Percentiles rank a stretch among this genome's conserved stretches.
Conservation (phyloP, 2,113 vertebrate species). For the Malurus elegans region DNA sequence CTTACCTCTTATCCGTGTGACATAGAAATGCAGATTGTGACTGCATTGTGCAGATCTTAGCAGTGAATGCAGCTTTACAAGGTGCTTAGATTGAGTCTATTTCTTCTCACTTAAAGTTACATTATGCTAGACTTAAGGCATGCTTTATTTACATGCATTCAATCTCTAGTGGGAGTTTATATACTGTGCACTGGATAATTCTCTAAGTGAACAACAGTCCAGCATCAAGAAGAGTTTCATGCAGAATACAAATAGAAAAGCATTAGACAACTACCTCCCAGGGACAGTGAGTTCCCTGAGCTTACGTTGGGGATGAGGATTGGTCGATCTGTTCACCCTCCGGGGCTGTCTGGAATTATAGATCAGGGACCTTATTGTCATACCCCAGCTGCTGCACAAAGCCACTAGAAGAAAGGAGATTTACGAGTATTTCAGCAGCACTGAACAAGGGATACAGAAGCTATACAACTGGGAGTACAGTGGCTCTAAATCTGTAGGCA, state of each 20-base stretch:
- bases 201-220: slow-evolving; percentile 57
- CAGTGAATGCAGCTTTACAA: slow-evolving; percentile 26
- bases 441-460: slow-evolving; percentile 79
- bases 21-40: slow-evolving; percentile 42
- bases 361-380: slow-evolving; percentile 83
- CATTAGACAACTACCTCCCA: slow-evolving; percentile 66
- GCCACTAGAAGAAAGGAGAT: slow-evolving; percentile 85
- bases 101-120: slow-evolving; percentile 65
- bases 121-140: slow-evolving; percentile 66
- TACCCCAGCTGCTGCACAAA: slow-evolving; percentile 84
- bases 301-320: slow-evolving; percentile 62
- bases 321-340: slow-evolving; percentile 66
- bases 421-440: slow-evolving; percentile 84
- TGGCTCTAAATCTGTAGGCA: slow-evolving; percentile 74
- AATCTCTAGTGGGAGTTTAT: slow-evolving; percentile 71
- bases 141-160: slow-evolving; percentile 60
- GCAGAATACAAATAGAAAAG: slow-evolving; percentile 75
- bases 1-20: slow-evolving; percentile 20
- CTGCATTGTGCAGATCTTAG: slow-evolving; percentile 14
- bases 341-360: slow-evolving; percentile 77
- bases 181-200: slow-evolving; percentile 49
- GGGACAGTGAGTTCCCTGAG: slow-evolving; percentile 55
- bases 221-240: slow-evolving; percentile 64
- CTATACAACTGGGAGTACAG: slow-evolving; percentile 78
- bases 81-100: slow-evolving; percentile 35